Percentiles rank a stretch among this genome's conserved stretches.
These are phyloP conservation scores for Hirundichthys speculiger DNA, from an alignment of 2,113 vertebrate species.

Conservation along the genomic window DNA sequence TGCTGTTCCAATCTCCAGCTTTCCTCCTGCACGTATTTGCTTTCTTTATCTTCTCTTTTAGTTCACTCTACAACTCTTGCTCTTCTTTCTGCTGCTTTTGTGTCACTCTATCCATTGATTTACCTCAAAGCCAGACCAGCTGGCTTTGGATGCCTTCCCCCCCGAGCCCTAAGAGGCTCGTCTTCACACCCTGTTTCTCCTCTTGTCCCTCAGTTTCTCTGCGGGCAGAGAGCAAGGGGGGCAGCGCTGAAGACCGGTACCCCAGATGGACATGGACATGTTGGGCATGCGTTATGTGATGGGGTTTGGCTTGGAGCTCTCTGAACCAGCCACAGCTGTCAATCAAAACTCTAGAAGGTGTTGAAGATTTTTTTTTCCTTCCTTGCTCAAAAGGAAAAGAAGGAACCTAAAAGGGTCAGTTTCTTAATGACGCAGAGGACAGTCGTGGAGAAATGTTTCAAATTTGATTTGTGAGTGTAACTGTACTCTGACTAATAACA, in stretches of 20 bases:
- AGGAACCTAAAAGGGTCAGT: neutral
- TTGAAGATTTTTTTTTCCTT: constrained; percentile 56
- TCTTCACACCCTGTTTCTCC: constrained; percentile 78
- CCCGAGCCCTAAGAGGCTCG: constrained; percentile 81
- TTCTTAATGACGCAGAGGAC: too few relatives aligned
- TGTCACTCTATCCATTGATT: constrained; percentile 54
- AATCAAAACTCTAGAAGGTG: constrained; percentile 72
- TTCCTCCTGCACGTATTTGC: constrained; percentile 32
- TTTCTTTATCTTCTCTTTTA: constrained; percentile 53
- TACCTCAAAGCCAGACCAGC: constrained; percentile 83
- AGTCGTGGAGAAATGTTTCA: neutral
- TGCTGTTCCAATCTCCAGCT: constrained; percentile 60
- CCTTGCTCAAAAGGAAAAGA: constrained; percentile 31
- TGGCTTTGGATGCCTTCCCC: constrained; percentile 81
- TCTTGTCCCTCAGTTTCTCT: constrained; percentile 79
- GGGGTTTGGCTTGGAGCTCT: constrained; percentile 73
- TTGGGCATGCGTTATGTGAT: constrained; percentile 74
- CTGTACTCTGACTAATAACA: neutral
- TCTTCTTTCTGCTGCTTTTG: constrained; percentile 54
- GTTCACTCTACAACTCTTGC: constrained; percentile 40
- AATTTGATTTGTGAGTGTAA: neutral
- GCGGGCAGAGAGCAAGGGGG: constrained; percentile 77
- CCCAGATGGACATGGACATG: constrained; percentile 82
- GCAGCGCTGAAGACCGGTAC: constrained; percentile 80
- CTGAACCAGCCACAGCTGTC: constrained; percentile 78